Conservation (phyloP, 2,888 invertebrate genomes). For the Scaptomyza reducta region DNA sequence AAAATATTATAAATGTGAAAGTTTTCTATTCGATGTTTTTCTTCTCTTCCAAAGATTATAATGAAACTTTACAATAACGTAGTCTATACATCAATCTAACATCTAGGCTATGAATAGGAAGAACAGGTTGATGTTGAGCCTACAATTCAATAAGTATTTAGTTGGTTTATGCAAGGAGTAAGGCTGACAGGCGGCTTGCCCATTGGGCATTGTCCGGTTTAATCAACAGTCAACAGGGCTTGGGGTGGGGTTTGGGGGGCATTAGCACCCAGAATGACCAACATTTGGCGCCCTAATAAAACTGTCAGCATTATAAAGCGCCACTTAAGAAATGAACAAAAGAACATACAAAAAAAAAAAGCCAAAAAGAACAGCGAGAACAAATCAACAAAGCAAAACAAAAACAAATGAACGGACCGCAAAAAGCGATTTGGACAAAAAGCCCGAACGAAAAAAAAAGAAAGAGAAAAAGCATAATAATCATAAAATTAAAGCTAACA, state of each 20-base stretch:
- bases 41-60: too few species aligned
- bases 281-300: constrained; percentile 76
- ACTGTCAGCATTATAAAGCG: constrained; percentile 78
- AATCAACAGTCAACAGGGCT: constrained; percentile 7
- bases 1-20: too few species aligned
- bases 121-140: too few species aligned
- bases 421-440: constrained; percentile 18
- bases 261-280: constrained; percentile 30
- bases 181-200: neutral
- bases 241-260: too few species aligned
- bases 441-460: constrained; percentile 13
- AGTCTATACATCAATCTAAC: too few species aligned
- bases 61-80: too few species aligned
- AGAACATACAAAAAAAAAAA: constrained; percentile 25
- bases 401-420: constrained; percentile 29
- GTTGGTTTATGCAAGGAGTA: too few species aligned
- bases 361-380: neutral
- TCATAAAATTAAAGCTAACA: constrained; percentile 74
- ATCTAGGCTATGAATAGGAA: too few species aligned
- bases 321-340: constrained; percentile 77
- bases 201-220: constrained; percentile 29
- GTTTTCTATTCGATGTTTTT: too few species aligned
- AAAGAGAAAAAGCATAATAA: constrained; percentile 61
- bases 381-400: neutral
- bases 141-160: too few species aligned